A percentile compares a stretch with the other conserved stretches of the same genome.
Conservation (phyloP, 1,140 invertebrate genomes). For the Dolichoris vasculosae region DNA sequence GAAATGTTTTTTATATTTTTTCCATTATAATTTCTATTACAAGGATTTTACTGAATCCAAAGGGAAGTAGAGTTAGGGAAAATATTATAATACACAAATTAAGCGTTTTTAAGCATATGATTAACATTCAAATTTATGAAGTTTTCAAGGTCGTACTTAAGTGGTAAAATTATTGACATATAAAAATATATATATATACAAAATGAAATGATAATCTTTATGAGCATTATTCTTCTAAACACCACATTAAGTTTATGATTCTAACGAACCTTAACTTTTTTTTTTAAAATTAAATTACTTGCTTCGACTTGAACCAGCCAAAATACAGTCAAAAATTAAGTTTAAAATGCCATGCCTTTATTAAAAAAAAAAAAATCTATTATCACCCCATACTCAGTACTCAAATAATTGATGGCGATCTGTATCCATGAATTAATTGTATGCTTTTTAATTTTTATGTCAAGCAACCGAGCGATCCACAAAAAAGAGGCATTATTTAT, state of each 20-base stretch:
- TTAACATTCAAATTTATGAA: slow-evolving; percentile 31
- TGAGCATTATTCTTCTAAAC: slow-evolving; percentile 41
- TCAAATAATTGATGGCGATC: slow-evolving; percentile 25
- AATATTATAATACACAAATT: slow-evolving; percentile 10
- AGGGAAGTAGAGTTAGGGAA: background rate
- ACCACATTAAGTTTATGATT: slow-evolving; percentile 11
- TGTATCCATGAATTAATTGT: slow-evolving; percentile 25
- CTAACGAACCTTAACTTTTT: background rate
- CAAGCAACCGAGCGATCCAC: slow-evolving; percentile 22
- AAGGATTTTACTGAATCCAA: slow-evolving; percentile 32
- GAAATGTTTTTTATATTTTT: slow-evolving; percentile 11
- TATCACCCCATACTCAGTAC: slow-evolving; percentile 28
- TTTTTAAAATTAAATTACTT: slow-evolving; percentile 14
- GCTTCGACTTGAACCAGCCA: slow-evolving; percentile 20
- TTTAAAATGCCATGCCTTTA: slow-evolving; percentile 34
- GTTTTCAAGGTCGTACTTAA: slow-evolving; percentile 23
- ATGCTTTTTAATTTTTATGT: slow-evolving; percentile 20
- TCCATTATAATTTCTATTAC: slow-evolving; percentile 27
- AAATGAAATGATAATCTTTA: slow-evolving; percentile 40
- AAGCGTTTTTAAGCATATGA: slow-evolving; percentile 14
- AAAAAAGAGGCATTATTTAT: slow-evolving; percentile 19
- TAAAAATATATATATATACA: slow-evolving; percentile 45
- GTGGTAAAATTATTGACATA: slow-evolving; percentile 24
- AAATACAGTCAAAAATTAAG: slow-evolving; percentile 37
- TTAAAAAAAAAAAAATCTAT: background rate